A percentile compares a stretch with the other conserved stretches of the same genome.
These are phyloP conservation scores for Peromyscus nudipes DNA, from an alignment of 2,797 vertebrate genomes.

Conservation along the genomic window DNA sequence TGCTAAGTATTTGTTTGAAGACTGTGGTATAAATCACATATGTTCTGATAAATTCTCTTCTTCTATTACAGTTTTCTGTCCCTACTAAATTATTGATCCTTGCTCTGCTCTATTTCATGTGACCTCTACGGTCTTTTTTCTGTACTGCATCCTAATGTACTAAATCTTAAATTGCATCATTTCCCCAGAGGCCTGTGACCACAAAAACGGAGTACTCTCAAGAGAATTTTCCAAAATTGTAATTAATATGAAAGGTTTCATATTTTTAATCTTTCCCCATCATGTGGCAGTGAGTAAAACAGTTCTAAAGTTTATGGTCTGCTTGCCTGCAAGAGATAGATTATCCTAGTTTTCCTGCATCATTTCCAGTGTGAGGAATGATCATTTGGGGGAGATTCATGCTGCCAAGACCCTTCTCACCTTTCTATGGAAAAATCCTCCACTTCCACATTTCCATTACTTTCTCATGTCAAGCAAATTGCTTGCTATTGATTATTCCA, in stretches of 20 bases:
- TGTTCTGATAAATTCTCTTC: neutral
- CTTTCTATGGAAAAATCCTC: neutral
- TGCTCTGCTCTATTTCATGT: neutral
- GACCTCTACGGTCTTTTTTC: neutral
- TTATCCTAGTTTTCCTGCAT: neutral
- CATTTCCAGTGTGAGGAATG: neutral
- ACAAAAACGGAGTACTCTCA: neutral
- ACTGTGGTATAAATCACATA: neutral
- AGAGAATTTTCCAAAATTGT: conserved; percentile 23
- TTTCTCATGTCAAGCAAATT: neutral
- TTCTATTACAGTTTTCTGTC: neutral
- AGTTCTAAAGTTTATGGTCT: neutral
- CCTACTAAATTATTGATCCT: neutral
- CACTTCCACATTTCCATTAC: neutral
- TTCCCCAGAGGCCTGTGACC: neutral
- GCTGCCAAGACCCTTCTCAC: neutral
- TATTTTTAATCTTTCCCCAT: neutral
- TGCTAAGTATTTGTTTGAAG: neutral
- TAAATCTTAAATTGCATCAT: neutral
- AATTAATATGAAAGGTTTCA: conserved; percentile 25
- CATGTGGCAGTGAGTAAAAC: neutral
- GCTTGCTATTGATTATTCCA: neutral
- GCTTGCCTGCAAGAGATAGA: neutral
- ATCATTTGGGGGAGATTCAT: neutral
- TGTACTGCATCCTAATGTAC: neutral